Conservation (phyloP, 2,888 invertebrate species). For the Eumacrocentrus americanus region DNA sequence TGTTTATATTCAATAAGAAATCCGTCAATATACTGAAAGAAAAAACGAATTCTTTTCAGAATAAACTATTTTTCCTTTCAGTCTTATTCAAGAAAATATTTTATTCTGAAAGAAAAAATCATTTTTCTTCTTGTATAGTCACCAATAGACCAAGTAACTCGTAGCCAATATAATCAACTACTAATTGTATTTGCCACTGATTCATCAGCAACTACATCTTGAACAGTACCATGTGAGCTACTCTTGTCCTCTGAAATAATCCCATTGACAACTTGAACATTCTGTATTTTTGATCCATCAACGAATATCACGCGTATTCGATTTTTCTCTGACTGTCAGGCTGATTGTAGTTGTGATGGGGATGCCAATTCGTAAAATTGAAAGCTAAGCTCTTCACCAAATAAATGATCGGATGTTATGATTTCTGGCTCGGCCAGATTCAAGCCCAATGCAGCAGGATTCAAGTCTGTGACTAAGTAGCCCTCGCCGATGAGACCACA, state of each 20-base stretch:
- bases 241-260: not conserved
- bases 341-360: constrained; percentile 57
- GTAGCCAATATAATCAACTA: constrained; percentile 24
- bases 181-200: constrained; percentile 11
- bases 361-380: constrained; percentile 64
- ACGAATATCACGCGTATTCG: constrained; percentile 52
- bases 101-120: no score
- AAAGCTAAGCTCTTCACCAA: constrained; percentile 64
- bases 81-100: no score
- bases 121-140: no score
- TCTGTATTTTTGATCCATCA: constrained; percentile 45
- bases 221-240: not conserved
- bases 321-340: constrained; percentile 53
- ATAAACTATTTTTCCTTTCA: no score
- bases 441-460: constrained; percentile 63
- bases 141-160: not conserved
- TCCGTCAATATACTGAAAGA: no score
- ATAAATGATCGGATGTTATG: constrained; percentile 63
- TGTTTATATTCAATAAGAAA: not conserved
- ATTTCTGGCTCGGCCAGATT: constrained; percentile 64
- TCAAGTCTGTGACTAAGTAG: constrained; percentile 65
- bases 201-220: constrained; percentile 1
- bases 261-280: constrained; percentile 36
- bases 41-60: no score
- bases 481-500: constrained; percentile 72